Evolutionary conservation across 1,140 invertebrate species (phyloP).

Genomic region (Scaptomyza pallida): DNA sequence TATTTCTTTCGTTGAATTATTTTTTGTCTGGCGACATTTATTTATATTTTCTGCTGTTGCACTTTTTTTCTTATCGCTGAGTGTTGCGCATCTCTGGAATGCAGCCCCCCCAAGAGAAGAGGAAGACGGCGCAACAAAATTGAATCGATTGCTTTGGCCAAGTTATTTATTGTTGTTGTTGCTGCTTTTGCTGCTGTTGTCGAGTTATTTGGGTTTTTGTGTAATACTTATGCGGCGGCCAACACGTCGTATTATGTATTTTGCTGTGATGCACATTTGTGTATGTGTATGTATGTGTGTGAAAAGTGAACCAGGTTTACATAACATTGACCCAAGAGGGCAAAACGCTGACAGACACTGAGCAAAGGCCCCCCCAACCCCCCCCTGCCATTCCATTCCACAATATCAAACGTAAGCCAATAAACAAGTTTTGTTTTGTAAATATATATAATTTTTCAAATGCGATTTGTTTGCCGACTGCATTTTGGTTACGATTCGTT

Average conservation of each 20-base stretch:
- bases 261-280: slow-evolving; percentile 45
- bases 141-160: slow-evolving; percentile 76
- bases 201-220: slow-evolving; percentile 79
- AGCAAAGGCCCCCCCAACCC: background rate
- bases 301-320: slow-evolving; percentile 81
- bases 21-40: slow-evolving; percentile 68
- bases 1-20: slow-evolving; percentile 64
- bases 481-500: slow-evolving; percentile 65
- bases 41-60: slow-evolving; percentile 42
- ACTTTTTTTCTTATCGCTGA: slow-evolving; percentile 54
- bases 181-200: slow-evolving; percentile 30
- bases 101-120: slow-evolving; percentile 61
- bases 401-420: slow-evolving; percentile 59
- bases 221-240: slow-evolving; percentile 65
- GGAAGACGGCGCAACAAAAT: slow-evolving; percentile 48
- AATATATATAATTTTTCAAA: slow-evolving; percentile 49
- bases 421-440: slow-evolving; percentile 74
- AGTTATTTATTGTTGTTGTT: slow-evolving; percentile 67
- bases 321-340: slow-evolving; percentile 76
- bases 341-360: slow-evolving; percentile 20
- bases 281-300: no score
- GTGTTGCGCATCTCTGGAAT: slow-evolving; percentile 77
- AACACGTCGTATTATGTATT: slow-evolving; percentile 59
- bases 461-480: slow-evolving; percentile 72
- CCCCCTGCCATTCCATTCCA: background rate